These are phyloP conservation scores for Drosophila barbarae DNA, from an alignment of 2,888 invertebrate genomes.

Conservation along the genomic window DNA sequence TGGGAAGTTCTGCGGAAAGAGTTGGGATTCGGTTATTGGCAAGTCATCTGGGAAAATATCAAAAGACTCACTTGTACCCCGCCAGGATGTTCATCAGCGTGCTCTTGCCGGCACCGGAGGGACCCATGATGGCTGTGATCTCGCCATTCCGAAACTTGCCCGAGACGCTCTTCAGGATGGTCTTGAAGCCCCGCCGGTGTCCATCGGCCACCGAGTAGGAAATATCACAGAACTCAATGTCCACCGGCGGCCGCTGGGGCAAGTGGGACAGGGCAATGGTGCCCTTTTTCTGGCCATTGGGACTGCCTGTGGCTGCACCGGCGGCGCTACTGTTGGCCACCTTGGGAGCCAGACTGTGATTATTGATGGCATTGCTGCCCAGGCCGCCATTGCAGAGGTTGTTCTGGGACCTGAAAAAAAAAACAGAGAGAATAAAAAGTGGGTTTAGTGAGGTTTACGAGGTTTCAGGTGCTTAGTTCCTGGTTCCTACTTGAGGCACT, in stretches of 20 bases:
- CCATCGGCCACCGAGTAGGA: constrained; percentile 94
- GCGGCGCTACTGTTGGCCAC: constrained; percentile 83
- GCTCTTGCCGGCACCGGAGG: constrained; percentile 89
- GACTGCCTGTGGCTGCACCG: constrained; percentile 63
- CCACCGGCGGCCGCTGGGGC: constrained; percentile 92
- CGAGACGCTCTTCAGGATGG: constrained; percentile 91
- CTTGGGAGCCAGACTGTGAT: constrained; percentile 83
- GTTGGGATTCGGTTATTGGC: neutral
- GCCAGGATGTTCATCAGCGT: constrained; percentile 93
- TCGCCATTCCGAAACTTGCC: constrained; percentile 95
- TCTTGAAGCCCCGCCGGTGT: constrained; percentile 89
- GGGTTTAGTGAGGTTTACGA: neutral
- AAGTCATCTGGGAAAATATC: neutral
- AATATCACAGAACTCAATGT: constrained; percentile 92
- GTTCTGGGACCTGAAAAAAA: constrained; percentile 83
- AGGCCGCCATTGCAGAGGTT: constrained; percentile 86
- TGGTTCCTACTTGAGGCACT: neutral
- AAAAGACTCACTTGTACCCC: constrained; percentile 87
- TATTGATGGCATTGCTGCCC: constrained; percentile 67
- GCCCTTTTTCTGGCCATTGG: constrained; percentile 85
- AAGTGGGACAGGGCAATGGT: constrained; percentile 88
- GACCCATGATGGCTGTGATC: constrained; percentile 97
- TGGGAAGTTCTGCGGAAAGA: constrained; percentile 86
- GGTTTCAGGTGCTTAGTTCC: fast-evolving
- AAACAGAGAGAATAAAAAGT: neutral